Percentiles rank a stretch among this genome's conserved stretches.
Conservation (phyloP, 2,113 vertebrate genomes). For the Mugil cephalus region DNA sequence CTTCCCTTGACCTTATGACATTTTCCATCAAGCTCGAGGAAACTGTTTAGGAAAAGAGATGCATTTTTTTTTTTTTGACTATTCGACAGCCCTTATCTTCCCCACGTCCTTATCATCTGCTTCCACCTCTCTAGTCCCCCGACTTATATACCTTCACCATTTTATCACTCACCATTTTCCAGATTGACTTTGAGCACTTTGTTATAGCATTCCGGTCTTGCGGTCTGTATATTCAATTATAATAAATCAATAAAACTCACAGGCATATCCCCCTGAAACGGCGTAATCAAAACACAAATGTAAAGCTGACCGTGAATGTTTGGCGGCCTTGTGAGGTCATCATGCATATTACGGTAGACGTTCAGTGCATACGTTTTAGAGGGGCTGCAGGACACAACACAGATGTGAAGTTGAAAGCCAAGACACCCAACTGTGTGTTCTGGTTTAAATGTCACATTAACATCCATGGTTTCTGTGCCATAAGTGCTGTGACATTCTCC, state of each 20-base stretch:
- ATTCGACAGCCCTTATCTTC: too few species aligned
- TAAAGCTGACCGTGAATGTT: constrained; percentile 3
- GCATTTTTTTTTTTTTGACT: too few species aligned
- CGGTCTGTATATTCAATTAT: too few species aligned
- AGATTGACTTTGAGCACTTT: neutral
- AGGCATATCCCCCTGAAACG: neutral
- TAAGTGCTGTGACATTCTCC: constrained; percentile 59
- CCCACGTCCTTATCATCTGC: too few species aligned
- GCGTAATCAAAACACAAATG: neutral
- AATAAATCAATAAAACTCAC: too few species aligned
- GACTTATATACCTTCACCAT: neutral
- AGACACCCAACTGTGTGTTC: constrained; percentile 42
- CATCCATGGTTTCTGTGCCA: constrained; percentile 47
- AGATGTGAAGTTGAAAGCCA: constrained; percentile 45
- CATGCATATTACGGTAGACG: constrained; percentile 15
- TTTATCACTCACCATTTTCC: neutral
- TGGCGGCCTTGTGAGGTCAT: constrained; percentile 2
- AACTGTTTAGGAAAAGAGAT: too few species aligned
- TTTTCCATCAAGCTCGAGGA: too few species aligned
- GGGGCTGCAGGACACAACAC: constrained; percentile 14
- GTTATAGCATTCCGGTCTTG: neutral
- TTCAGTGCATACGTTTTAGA: constrained; percentile 24
- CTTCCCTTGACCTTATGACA: too few species aligned
- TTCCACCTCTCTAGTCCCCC: neutral
- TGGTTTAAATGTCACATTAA: constrained; percentile 76